Conservation (phyloP, 2,797 vertebrate genomes). For the Scarus forsteni region DNA sequence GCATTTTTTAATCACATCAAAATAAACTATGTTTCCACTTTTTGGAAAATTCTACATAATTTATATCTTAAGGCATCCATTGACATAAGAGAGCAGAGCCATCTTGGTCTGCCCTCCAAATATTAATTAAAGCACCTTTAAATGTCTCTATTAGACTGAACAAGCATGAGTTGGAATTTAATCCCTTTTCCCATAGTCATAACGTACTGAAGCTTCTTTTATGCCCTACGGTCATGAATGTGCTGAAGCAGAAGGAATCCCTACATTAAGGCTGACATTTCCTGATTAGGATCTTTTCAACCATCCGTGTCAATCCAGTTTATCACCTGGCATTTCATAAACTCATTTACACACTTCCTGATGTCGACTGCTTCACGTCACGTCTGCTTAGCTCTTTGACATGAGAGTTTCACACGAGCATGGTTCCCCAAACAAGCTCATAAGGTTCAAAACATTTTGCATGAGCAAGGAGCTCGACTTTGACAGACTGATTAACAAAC, state of each 20-base stretch:
- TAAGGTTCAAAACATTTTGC: conserved; percentile 3
- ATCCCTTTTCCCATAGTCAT: conserved; percentile 12
- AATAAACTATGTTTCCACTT: too few relatives aligned
- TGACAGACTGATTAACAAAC: conserved; percentile 1
- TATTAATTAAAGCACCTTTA: not conserved
- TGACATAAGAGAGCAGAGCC: too few relatives aligned
- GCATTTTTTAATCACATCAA: too few relatives aligned
- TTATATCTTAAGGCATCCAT: too few relatives aligned
- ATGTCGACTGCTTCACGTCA: conserved; percentile 32
- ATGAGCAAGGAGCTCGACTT: not conserved
- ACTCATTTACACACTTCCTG: conserved; percentile 22
- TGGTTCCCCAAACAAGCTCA: not conserved
- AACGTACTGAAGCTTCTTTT: conserved; percentile 11
- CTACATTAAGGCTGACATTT: conserved; percentile 46
- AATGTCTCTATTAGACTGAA: not conserved
- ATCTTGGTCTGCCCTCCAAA: too few relatives aligned
- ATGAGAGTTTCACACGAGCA: conserved; percentile 21
- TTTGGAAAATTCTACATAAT: too few relatives aligned
- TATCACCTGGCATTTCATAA: conserved; percentile 50
- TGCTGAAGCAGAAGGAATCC: conserved; percentile 34
- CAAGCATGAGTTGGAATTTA: conserved; percentile 4
- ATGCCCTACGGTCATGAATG: conserved; percentile 41
- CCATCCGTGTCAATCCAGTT: conserved; percentile 55
- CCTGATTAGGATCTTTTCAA: conserved; percentile 64
- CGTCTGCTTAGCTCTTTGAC: conserved; percentile 23